Conservation (phyloP, 2,113 vertebrate species). For the Sula dactylatra region DNA sequence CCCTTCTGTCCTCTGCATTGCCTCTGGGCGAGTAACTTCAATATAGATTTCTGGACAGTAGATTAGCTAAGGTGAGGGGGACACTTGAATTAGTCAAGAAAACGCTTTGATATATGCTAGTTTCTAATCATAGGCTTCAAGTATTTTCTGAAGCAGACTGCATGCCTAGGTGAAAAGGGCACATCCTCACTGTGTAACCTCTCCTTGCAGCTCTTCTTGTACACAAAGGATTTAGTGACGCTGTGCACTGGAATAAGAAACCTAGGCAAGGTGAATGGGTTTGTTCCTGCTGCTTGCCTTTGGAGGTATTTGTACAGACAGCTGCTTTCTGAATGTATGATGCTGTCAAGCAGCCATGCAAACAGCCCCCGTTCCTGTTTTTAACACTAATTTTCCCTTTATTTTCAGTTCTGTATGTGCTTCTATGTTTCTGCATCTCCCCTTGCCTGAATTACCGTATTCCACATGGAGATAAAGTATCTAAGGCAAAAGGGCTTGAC, state of each 20-base stretch:
- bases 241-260: neutral
- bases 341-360: neutral
- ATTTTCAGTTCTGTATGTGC: neutral
- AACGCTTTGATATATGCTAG: neutral
- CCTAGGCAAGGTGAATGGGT: neutral
- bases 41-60: neutral
- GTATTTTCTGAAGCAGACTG: neutral
- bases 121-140: neutral
- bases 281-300: neutral
- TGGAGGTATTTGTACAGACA: neutral
- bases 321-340: neutral
- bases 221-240: neutral
- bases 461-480: too few species aligned
- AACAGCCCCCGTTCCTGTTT: neutral
- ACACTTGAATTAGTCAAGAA: neutral
- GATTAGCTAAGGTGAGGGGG: neutral
- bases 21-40: neutral
- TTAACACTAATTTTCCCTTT: neutral
- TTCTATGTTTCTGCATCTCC: neutral
- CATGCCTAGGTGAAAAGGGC: neutral
- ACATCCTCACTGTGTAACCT: neutral
- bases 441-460: neutral
- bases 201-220: neutral
- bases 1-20: neutral
- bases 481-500: neutral